phyloP scores from a whole-genome alignment of 2,888 invertebrate species.

The Melanophora roralis region DNA sequence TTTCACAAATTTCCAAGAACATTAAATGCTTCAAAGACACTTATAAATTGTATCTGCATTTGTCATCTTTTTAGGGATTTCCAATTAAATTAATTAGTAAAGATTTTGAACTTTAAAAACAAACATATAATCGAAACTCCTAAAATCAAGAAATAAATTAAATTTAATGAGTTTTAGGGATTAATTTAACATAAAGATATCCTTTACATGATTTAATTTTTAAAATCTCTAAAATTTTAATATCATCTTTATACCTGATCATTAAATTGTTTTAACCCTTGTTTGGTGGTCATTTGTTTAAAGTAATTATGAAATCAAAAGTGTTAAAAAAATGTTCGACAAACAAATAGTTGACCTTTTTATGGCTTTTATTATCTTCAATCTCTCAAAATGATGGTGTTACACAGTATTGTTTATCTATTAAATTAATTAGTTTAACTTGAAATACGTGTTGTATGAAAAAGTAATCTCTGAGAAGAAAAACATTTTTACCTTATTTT shows the following conservation, averaged over 20 bases:
- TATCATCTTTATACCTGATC: background rate
- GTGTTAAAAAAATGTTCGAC: too few relatives aligned
- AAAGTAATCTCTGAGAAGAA: too few relatives aligned
- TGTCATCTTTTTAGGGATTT: background rate
- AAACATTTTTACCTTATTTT: too few relatives aligned
- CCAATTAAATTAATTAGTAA: slow-evolving; percentile 40
- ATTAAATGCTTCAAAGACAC: slow-evolving; percentile 35
- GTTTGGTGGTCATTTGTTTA: background rate
- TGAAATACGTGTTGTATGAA: too few relatives aligned
- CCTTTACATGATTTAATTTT: background rate
- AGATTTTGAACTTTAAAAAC: slow-evolving; percentile 14
- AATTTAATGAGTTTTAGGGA: background rate
- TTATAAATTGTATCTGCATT: slow-evolving; percentile 20
- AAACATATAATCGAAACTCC: slow-evolving; percentile 35
- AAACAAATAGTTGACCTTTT: too few relatives aligned
- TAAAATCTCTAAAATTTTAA: background rate
- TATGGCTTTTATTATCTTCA: too few relatives aligned
- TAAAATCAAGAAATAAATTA: slow-evolving; percentile 19
- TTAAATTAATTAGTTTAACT: too few relatives aligned
- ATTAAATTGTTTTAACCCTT: background rate
- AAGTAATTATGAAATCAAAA: too few relatives aligned
- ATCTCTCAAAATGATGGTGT: too few relatives aligned
- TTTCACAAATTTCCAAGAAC: slow-evolving; percentile 45
- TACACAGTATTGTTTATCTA: too few relatives aligned
- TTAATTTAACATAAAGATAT: background rate